phyloP scores from a whole-genome alignment of 2,113 vertebrate species.

The Ascaphus truei region DNA sequence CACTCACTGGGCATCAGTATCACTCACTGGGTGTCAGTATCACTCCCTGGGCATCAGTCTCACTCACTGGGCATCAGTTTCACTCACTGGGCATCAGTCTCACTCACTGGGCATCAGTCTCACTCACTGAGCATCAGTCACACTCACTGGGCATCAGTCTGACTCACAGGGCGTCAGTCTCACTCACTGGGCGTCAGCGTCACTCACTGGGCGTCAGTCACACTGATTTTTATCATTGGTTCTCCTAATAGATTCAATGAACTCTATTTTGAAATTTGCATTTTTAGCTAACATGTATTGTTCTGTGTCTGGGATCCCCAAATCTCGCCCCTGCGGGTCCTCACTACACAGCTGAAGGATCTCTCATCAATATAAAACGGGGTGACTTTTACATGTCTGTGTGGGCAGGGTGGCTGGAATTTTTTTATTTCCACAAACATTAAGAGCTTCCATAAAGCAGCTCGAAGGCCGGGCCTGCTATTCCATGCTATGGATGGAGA shows the following conservation, averaged over 20 bases:
- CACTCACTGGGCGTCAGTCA: neutral
- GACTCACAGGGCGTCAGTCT: too few relatives aligned
- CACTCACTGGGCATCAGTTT: too few relatives aligned
- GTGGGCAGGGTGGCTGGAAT: neutral
- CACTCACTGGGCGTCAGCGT: too few relatives aligned
- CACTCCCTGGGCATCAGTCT: too few relatives aligned
- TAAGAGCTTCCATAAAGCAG: constrained; percentile 19
- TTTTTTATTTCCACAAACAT: constrained; percentile 6
- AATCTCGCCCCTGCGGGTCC: neutral
- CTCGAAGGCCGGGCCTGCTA: constrained; percentile 1
- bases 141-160: too few relatives aligned
- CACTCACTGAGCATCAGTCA: too few relatives aligned
- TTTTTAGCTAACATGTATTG: neutral
- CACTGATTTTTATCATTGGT: neutral
- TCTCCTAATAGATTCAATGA: neutral
- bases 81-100: too few relatives aligned
- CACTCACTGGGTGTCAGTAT: too few relatives aligned
- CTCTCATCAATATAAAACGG: neutral
- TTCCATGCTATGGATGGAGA: constrained; percentile 28
- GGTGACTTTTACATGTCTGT: neutral
- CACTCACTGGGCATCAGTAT: too few relatives aligned
- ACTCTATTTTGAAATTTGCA: neutral
- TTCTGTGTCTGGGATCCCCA: neutral
- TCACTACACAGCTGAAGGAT: constrained; percentile 9
- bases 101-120: too few relatives aligned